Evolutionary conservation across 2,797 vertebrate genomes (phyloP).

Genomic region (Meda fulgida): DNA sequence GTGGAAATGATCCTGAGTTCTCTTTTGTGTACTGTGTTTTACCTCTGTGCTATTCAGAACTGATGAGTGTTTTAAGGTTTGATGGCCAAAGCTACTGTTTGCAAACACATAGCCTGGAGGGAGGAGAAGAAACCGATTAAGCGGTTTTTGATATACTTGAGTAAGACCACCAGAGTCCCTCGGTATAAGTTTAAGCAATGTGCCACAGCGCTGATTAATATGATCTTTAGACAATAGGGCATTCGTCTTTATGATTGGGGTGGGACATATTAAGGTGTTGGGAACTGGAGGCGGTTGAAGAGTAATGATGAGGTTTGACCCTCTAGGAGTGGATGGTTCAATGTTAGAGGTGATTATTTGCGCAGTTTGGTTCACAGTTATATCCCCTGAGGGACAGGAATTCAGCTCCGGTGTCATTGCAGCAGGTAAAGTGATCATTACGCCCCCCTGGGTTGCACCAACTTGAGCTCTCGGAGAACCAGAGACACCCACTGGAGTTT

Average conservation of each 20-base stretch:
- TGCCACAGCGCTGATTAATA: slow-evolving; percentile 43
- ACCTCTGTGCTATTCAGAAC: not conserved
- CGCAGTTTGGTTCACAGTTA: slow-evolving; percentile 14
- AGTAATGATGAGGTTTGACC: slow-evolving; percentile 37
- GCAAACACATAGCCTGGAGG: slow-evolving; percentile 45
- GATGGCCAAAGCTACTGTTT: not conserved
- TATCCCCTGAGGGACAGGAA: not conserved
- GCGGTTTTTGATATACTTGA: slow-evolving; percentile 18
- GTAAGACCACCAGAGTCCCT: not conserved
- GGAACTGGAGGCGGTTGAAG: slow-evolving; percentile 31
- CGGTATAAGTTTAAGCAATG: slow-evolving; percentile 43
- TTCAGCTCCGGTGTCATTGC: slow-evolving; percentile 8
- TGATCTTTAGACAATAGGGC: not conserved
- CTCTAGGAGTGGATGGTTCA: not conserved
- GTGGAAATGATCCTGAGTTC: not conserved
- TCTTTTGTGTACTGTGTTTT: not conserved
- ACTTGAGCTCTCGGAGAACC: slow-evolving; percentile 14
- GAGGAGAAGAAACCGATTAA: slow-evolving; percentile 41
- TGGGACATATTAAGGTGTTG: slow-evolving; percentile 31
- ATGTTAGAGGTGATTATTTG: not conserved
- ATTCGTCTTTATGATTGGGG: slow-evolving; percentile 21
- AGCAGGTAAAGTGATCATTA: slow-evolving; percentile 45
- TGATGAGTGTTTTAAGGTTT: not conserved
- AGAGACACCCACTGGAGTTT: not conserved
- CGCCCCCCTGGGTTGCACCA: not conserved